A percentile compares a stretch with the other conserved stretches of the same genome.
Conservation (phyloP, 2,797 vertebrate genomes). For the Ceryle rudis region DNA sequence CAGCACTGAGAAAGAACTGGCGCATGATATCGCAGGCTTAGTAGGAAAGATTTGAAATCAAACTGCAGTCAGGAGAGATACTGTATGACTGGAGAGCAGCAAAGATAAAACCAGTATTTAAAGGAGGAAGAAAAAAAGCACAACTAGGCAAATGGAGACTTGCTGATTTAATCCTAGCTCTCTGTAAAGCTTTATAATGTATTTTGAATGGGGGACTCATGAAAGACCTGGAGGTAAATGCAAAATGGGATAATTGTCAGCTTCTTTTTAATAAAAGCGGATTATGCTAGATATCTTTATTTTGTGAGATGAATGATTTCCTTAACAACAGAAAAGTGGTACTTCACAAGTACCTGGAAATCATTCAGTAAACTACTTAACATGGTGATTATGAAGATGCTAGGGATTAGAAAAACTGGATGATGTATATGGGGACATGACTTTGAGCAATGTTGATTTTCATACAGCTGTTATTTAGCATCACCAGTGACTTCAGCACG, state of each 20-base stretch:
- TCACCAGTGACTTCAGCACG: background rate
- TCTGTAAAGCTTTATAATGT: background rate
- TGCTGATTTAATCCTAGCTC: constrained; percentile 16
- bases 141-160: background rate
- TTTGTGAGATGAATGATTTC: background rate
- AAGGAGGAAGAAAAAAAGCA: background rate
- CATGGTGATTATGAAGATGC: background rate
- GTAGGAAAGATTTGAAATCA: background rate
- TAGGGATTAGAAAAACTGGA: background rate
- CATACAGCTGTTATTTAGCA: background rate
- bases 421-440: background rate
- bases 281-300: background rate
- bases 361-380: constrained; percentile 4
- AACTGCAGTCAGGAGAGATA: background rate
- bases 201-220: background rate
- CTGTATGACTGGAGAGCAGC: background rate
- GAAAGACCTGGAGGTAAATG: background rate
- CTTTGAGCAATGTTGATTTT: background rate
- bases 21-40: background rate
- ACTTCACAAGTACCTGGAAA: background rate
- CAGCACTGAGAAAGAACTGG: background rate
- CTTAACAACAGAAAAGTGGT: background rate
- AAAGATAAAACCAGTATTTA: background rate
- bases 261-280: constrained; percentile 10
- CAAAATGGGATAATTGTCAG: background rate